Evolutionary conservation across 1,140 invertebrate species (phyloP).

Genomic region (Gonatopus flavifemur): DNA sequence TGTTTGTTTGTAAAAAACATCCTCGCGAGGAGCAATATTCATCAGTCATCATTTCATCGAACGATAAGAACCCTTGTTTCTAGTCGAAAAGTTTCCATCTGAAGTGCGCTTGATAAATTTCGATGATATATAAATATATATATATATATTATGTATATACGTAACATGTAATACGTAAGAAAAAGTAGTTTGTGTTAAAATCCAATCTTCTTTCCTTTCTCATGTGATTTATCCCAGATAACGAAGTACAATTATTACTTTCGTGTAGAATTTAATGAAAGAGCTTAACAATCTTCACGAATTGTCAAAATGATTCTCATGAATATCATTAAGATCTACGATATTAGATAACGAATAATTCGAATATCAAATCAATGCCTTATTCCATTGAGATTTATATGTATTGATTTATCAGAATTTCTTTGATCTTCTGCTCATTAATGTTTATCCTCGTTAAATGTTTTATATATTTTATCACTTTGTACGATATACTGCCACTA

Average conservation of each 20-base stretch:
- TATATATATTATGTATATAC: too few relatives aligned
- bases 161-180: too few relatives aligned
- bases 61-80: too few relatives aligned
- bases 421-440: slow-evolving; percentile 5
- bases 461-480: slow-evolving; percentile 19
- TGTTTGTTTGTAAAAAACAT: too few relatives aligned
- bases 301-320: slow-evolving; percentile 2
- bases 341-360: slow-evolving; percentile 21
- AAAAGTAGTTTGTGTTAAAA: too few relatives aligned
- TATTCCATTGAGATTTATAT: slow-evolving; percentile 33
- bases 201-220: too few relatives aligned
- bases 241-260: slow-evolving; percentile 16
- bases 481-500: slow-evolving; percentile 32
- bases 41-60: too few relatives aligned
- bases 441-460: slow-evolving; percentile 8
- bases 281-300: slow-evolving; percentile 23
- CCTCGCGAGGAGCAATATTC: too few relatives aligned
- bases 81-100: too few relatives aligned
- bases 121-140: too few relatives aligned
- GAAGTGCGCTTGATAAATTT: too few relatives aligned
- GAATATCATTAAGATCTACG: slow-evolving; percentile 20
- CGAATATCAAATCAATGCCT: slow-evolving; percentile 45
- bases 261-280: slow-evolving; percentile 15
- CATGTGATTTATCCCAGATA: too few relatives aligned
- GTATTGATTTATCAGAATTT: slow-evolving; percentile 11